These are phyloP conservation scores for Amphiprion percula DNA, from an alignment of 2,113 vertebrate species.

Conservation along the genomic window DNA sequence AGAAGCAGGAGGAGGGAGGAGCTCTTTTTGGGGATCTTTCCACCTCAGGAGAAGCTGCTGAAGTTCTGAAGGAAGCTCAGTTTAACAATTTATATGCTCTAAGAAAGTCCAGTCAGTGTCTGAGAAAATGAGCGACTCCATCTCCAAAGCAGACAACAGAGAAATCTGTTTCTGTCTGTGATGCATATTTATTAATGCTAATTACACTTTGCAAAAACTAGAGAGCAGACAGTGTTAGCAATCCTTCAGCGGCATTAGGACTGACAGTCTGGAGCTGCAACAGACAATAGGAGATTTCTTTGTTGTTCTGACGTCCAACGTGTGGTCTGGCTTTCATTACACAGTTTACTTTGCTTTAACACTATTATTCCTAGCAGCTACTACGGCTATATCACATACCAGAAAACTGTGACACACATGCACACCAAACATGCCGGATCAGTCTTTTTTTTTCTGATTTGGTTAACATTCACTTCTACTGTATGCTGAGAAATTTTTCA, in stretches of 20 bases:
- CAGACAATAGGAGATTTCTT: not conserved
- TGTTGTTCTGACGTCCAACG: not conserved
- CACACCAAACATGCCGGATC: too few species aligned
- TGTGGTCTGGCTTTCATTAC: not conserved
- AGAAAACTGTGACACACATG: too few species aligned
- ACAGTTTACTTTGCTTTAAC: not conserved
- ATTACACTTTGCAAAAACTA: not conserved
- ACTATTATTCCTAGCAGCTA: not conserved
- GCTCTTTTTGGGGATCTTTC: not conserved
- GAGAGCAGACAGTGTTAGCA: not conserved
- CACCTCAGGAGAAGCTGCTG: constrained; percentile 8
- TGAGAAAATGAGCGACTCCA: not conserved
- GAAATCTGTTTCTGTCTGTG: not conserved
- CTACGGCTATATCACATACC: too few species aligned
- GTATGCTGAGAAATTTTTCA: not conserved
- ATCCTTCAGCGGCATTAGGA: not conserved
- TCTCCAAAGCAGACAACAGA: constrained; percentile 2
- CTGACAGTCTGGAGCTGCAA: not conserved
- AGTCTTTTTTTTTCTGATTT: too few species aligned
- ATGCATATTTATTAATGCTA: not conserved
- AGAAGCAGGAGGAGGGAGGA: not conserved
- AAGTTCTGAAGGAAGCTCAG: constrained; percentile 9
- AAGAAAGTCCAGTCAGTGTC: not conserved
- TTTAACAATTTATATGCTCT: not conserved
- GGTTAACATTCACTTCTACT: not conserved